Conservation (phyloP, 2,113 vertebrate species). For the Hydropotes inermis region DNA sequence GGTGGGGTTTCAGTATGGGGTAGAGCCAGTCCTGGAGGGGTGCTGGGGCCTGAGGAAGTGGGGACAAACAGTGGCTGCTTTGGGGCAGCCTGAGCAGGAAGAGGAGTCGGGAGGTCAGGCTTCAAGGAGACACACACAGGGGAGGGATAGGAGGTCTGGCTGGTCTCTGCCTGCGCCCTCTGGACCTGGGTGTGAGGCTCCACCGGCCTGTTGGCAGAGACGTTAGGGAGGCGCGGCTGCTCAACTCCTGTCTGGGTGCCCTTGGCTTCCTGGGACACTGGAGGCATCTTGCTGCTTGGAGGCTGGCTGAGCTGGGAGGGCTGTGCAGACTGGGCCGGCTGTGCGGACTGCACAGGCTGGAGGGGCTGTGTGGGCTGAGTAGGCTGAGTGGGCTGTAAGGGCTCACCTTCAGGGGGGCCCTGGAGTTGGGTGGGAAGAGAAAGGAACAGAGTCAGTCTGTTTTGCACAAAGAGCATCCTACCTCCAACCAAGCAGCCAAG, state of each 20-base stretch:
- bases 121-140: constrained; percentile 88
- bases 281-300: constrained; percentile 86
- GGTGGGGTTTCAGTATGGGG: constrained; percentile 82
- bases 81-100: constrained; percentile 79
- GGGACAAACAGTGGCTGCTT: constrained; percentile 84
- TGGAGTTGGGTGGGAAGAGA: constrained; percentile 40
- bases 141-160: constrained; percentile 91
- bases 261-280: constrained; percentile 89
- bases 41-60: constrained; percentile 74
- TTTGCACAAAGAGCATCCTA: accelerated
- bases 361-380: constrained; percentile 1
- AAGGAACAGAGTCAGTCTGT: not conserved
- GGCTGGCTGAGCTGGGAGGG: constrained; percentile 74
- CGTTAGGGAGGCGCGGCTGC: constrained; percentile 80
- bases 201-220: constrained; percentile 84
- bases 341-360: not conserved
- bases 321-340: constrained; percentile 15
- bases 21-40: constrained; percentile 78
- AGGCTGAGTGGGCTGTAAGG: constrained; percentile 68
- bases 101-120: constrained; percentile 83
- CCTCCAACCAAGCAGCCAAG: not conserved
- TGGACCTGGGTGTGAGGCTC: constrained; percentile 87
- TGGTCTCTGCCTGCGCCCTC: constrained; percentile 83
- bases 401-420: constrained; percentile 87
- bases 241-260: constrained; percentile 78